These are phyloP conservation scores for Muntiacus reevesi DNA, from an alignment of 2,113 vertebrate species.

Conservation along the genomic window DNA sequence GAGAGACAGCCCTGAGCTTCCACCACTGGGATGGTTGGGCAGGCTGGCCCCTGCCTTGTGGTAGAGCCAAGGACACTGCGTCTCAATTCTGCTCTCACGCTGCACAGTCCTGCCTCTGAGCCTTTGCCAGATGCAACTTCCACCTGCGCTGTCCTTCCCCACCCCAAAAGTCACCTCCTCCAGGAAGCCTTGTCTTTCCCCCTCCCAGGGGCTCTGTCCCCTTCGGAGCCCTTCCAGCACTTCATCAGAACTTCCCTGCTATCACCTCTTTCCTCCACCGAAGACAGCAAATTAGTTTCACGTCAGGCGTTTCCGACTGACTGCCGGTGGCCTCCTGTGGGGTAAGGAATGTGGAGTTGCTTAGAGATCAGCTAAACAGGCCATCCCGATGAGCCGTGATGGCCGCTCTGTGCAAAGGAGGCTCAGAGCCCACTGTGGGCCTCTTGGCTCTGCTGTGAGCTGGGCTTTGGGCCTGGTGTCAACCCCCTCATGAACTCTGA, in stretches of 20 bases:
- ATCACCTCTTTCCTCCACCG: background rate
- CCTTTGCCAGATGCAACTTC: fast-evolving
- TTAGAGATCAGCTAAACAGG: background rate
- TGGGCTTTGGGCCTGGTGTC: background rate
- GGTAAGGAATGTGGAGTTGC: background rate
- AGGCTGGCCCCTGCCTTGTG: background rate
- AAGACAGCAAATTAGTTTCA: background rate
- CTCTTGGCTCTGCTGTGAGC: background rate
- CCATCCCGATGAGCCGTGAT: fast-evolving
- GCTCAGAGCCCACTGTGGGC: background rate
- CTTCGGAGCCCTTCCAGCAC: fast-evolving
- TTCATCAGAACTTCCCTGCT: background rate
- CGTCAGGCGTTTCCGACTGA: background rate
- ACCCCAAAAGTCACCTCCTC: background rate
- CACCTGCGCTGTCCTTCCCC: background rate
- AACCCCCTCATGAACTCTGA: background rate
- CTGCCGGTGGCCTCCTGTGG: background rate
- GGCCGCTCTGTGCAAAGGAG: background rate
- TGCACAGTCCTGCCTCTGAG: background rate
- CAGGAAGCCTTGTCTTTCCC: background rate
- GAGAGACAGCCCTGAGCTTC: background rate
- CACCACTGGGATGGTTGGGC: fast-evolving
- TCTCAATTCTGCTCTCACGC: background rate
- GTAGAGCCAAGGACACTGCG: background rate
- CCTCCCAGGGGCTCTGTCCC: fast-evolving